phyloP scores from a whole-genome alignment of 2,797 vertebrate species.

The Sparus aurata region DNA sequence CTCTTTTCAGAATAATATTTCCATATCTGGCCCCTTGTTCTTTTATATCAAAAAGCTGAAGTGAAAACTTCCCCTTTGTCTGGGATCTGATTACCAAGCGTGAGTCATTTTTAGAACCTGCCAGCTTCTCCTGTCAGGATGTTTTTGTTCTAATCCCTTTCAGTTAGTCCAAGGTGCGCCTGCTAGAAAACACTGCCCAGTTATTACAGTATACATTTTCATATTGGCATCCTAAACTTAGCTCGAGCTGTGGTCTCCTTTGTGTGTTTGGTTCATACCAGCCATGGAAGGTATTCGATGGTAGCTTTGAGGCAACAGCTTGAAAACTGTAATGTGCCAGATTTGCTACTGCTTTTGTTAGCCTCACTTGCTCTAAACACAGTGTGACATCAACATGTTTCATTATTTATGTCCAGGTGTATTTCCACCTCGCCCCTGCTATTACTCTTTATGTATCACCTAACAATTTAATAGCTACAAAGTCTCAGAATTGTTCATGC shows the following conservation, averaged over 20 bases:
- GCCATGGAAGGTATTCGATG: conserved; percentile 68
- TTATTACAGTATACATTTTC: conserved; percentile 77
- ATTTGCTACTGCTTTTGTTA: conserved; percentile 65
- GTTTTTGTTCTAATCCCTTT: conserved; percentile 76
- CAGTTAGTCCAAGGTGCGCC: conserved; percentile 63
- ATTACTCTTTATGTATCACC: conserved; percentile 70
- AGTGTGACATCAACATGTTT: conserved; percentile 66
- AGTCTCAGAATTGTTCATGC: conserved; percentile 69
- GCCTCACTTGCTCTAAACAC: conserved; percentile 54
- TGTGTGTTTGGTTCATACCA: conserved; percentile 69
- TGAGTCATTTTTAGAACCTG: conserved; percentile 75
- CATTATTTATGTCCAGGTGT: conserved; percentile 74
- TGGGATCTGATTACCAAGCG: conserved; percentile 75
- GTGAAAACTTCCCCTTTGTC: conserved; percentile 78
- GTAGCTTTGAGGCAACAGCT: conserved; percentile 73
- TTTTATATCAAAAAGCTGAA: conserved; percentile 75
- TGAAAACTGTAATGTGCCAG: conserved; percentile 52
- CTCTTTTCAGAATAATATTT: conserved; percentile 75
- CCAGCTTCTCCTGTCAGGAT: conserved; percentile 71
- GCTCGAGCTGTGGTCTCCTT: conserved; percentile 71
- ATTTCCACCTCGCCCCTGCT: conserved; percentile 53
- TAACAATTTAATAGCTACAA: conserved; percentile 64
- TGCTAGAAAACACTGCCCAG: conserved; percentile 71
- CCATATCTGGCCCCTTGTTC: conserved; percentile 56
- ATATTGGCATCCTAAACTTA: conserved; percentile 73